Base-by-base conservation (phyloP, 1,140 invertebrate species). In the Diploscapter pachys region DNA sequence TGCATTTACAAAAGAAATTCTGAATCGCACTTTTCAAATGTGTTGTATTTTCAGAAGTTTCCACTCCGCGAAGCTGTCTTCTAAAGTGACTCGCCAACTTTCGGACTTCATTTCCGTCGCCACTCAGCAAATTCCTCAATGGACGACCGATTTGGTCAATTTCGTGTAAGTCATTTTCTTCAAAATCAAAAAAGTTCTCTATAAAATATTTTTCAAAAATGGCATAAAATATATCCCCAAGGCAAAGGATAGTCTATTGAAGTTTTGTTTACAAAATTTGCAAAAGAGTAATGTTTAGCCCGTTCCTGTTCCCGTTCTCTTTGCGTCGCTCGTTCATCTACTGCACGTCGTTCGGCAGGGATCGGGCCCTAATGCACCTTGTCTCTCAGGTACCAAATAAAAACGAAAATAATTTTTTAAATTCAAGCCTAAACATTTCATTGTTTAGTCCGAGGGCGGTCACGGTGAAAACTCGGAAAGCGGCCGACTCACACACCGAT, bases 71-170 rank as follows among this genome's bases (percentile, higher is more conserved):
- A 83, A 83, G 57, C 73, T 83, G 69, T 79, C 82, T 57, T 84
- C 82, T 62, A 83, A 83, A 70, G 80, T 83, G 11, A 62, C 55
- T 2, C 80, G 82, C 9, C 82, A 83, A 59, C 52, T 83, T 4
- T 81, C 78, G 11, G 82, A 83, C 72, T 83, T 83, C 68, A 55
- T 83, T 9, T 83, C 78, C 11, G 82, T 83, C 5, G 83, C 82
- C 66, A 83, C 82, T 8, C 82, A 83, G 64, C 83, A 85, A 59
- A 66, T 84, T 52, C 81, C 80, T 9, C 57, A 74, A 56, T 82
- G 82, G 82, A 83, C 83, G 4, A 76, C 56, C 2, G 76, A 82
- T 63, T 53, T 83, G n/a, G 82, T 83, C 63, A 66, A 76, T 11
- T 79, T 75, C 11, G 76, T 85, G 81, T 31, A 31, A 83, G 82